Percentiles rank a stretch among this genome's conserved stretches.
phyloP scores from a whole-genome alignment of 1,140 invertebrate species.

The Heliconius congener region DNA sequence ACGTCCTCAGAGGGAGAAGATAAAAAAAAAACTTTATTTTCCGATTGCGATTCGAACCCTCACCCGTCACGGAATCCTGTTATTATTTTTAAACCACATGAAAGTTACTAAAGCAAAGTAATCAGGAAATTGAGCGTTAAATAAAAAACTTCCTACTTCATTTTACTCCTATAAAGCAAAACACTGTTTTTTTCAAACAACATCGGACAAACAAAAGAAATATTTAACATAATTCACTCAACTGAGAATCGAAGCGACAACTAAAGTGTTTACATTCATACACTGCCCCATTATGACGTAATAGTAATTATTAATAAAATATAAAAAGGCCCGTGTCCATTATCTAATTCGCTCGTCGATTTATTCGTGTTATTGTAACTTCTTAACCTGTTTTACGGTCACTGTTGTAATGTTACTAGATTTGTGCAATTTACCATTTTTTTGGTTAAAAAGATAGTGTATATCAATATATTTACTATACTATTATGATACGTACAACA shows the following conservation, averaged over 20 bases:
- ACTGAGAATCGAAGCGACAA: neutral
- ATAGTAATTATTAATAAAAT: neutral
- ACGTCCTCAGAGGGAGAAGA: too few species aligned
- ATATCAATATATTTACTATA: too few species aligned
- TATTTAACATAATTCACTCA: too few species aligned
- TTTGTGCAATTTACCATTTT: neutral
- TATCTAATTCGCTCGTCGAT: neutral
- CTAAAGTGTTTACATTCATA: neutral
- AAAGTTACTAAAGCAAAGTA: neutral
- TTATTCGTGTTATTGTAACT: constrained; percentile 27
- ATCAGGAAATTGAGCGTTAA: neutral
- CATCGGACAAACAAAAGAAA: too few species aligned
- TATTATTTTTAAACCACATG: too few species aligned
- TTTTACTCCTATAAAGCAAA: too few species aligned
- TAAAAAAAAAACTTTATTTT: too few species aligned
- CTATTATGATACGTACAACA: too few species aligned
- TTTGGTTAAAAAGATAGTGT: neutral
- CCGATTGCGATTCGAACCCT: too few species aligned
- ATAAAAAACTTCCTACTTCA: neutral
- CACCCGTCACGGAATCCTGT: too few species aligned
- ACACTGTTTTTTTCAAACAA: too few species aligned
- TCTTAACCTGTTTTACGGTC: constrained; percentile 33
- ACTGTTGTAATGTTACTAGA: constrained; percentile 21
- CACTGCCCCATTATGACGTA: neutral
- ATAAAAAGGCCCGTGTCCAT: constrained; percentile 3